Evolutionary conservation across 2,113 vertebrate genomes (phyloP).

Genomic region (Clupea harengus): DNA sequence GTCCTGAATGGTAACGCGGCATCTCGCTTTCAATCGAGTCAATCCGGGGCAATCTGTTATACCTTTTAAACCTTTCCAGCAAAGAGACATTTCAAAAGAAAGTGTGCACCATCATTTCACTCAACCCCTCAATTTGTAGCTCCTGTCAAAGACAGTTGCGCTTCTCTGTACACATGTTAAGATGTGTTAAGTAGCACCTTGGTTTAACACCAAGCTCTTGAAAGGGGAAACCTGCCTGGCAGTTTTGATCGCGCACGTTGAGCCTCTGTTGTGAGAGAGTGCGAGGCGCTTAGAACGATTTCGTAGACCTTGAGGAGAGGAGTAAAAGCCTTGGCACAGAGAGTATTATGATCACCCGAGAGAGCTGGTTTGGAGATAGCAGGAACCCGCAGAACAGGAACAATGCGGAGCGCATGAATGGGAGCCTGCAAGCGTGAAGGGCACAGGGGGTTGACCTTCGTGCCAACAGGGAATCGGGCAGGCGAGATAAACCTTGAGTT

Average conservation of each 20-base stretch:
- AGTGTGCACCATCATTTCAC: not conserved
- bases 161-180: not conserved
- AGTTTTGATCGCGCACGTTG: not conserved
- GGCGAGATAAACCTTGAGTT: slow-evolving; percentile 36
- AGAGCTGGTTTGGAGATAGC: slow-evolving; percentile 2
- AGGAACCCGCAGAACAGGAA: not conserved
- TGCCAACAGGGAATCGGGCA: slow-evolving; percentile 39
- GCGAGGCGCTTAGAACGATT: not conserved
- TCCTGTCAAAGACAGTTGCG: not conserved
- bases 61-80: not conserved
- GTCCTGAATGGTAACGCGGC: not conserved
- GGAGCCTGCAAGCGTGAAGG: slow-evolving; percentile 33
- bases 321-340: not conserved
- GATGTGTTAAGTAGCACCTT: not conserved
- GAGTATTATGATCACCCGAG: not conserved
- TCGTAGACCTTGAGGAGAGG: not conserved
- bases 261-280: not conserved
- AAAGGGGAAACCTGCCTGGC: not conserved
- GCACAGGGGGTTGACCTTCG: slow-evolving; percentile 33
- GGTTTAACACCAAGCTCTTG: not conserved
- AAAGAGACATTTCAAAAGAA: not conserved
- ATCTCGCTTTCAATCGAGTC: not conserved
- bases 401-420: slow-evolving; percentile 13
- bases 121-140: not conserved
- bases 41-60: not conserved